phyloP scores from a whole-genome alignment of 53 echinoderm and acorn worm species.

The Paracentrotus lividus region DNA sequence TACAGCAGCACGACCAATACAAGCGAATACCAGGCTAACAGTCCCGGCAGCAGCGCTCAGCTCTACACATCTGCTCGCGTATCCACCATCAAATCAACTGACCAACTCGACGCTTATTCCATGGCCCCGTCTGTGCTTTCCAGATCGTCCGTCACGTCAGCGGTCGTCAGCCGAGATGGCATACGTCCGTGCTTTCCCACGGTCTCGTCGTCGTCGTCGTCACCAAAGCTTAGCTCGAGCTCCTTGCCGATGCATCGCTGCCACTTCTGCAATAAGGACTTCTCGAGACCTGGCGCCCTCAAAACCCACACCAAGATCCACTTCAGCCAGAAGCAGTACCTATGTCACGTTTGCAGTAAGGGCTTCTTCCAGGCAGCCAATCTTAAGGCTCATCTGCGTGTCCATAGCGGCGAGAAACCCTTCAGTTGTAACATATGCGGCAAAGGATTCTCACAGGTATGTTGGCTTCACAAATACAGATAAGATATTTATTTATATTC shows the following conservation, averaged over 20 bases:
- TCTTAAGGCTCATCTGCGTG: conserved; percentile 80
- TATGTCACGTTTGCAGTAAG: conserved; percentile 81
- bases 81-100: conserved; percentile 44
- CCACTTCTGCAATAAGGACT: conserved; percentile 83
- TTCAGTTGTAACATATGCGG: conserved; percentile 84
- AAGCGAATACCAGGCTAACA: conserved; percentile 30
- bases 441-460: conserved; percentile 90
- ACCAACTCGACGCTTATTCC: not conserved
- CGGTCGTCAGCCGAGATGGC: not conserved
- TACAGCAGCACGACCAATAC: not conserved
- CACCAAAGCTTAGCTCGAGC: not conserved
- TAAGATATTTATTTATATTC: too few relatives aligned
- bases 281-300: conserved; percentile 85
- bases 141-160: not conserved
- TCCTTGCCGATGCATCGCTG: conserved; percentile 58
- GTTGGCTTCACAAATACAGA: not conserved
- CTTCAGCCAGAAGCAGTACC: conserved; percentile 80
- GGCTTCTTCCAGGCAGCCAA: conserved; percentile 83
- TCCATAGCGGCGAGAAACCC: conserved; percentile 93
- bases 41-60: conserved; percentile 43
- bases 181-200: not conserved
- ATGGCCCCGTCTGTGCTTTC: not conserved
- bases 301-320: conserved; percentile 86
- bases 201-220: not conserved
- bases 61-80: not conserved